These are phyloP conservation scores for Paratilapia polleni DNA, from an alignment of 2,113 vertebrate genomes.

Conservation along the genomic window DNA sequence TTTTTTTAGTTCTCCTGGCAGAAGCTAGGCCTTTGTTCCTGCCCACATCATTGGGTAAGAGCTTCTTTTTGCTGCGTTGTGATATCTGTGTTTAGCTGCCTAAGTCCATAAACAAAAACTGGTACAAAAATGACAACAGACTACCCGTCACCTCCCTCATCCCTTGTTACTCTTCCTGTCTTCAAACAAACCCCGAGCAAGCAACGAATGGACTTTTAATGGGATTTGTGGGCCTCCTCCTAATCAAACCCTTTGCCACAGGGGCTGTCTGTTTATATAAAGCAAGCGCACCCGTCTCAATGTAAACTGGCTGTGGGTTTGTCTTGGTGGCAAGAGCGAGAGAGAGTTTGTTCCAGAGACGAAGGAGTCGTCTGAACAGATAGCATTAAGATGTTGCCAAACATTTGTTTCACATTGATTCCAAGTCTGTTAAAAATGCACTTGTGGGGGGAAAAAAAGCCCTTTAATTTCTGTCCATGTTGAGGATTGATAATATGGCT, in stretches of 20 bases:
- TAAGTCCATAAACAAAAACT: conserved; percentile 60
- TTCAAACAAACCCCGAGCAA: conserved; percentile 78
- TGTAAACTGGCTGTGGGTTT: conserved; percentile 77
- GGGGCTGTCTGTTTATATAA: conserved; percentile 77
- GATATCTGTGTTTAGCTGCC: conserved; percentile 56
- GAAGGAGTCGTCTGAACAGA: conserved; percentile 43
- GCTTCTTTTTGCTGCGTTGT: conserved; percentile 13
- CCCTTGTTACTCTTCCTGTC: conserved; percentile 61
- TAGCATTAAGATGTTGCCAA: conserved; percentile 71
- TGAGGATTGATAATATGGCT: conserved; percentile 60
- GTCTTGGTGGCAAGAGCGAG: conserved; percentile 57
- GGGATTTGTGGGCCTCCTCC: conserved; percentile 80
- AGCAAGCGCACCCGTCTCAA: conserved; percentile 74
- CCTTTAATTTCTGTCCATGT: conserved; percentile 55
- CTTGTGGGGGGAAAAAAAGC: conserved; percentile 24
- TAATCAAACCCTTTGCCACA: conserved; percentile 81
- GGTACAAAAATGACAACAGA: conserved; percentile 54
- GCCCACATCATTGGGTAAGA: conserved; percentile 22
- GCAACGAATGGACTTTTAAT: conserved; percentile 81
- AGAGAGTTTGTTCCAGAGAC: conserved; percentile 55
- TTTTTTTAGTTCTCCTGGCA: neutral
- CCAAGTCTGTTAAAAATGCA: conserved; percentile 55
- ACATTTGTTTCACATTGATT: conserved; percentile 79
- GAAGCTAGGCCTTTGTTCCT: conserved; percentile 3
- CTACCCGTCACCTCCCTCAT: conserved; percentile 57